Base-by-base conservation (phyloP, 2,113 vertebrate genomes). In the Tupaia tana region DNA sequence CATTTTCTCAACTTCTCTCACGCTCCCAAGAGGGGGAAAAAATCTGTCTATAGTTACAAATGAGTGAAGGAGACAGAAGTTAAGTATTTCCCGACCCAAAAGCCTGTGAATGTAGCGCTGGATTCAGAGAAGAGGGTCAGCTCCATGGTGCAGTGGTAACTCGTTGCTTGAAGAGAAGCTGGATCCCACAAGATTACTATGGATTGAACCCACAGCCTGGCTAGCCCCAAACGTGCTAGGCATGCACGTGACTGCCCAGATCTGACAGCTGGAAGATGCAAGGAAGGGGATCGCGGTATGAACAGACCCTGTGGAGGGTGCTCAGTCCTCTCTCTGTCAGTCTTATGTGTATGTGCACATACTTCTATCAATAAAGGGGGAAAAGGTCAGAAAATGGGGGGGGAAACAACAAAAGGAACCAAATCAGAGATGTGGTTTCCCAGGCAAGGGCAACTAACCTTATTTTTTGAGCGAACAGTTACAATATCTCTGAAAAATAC, bases 1-100 rank as follows among this genome's bases (percentile, higher is more conserved):
- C 58, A 78, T 77, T 95, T 92, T 92, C 59, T 90, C 73, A 93
- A 90, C n/a, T 92, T 96, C 19, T 15, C 63, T 86, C 13, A 90
- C 10, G 74, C 59, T 90, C 58, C 73, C 43, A 86, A 90, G 69
- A 94, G 74, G 67, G 67, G 67, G 67, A 79, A 86, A 34, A 93
- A 93, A 89, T 22, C 59, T 58, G 59, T 89, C 18, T 54, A 86
- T 31, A 70, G 19, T 63, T 63, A 73, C 92, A 59, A 96, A 52
- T 29, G 64, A 70, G 73, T 61, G 7, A 18, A 90, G 64, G 27
- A 79, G 64, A 94, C 15, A 92, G 27, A 80, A 11, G 20, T n/a
- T n/a, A 79, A 84, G 70, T 29, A 95, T 59, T 67, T 85, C 3
- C 7, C 79, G 69, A 82, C 15, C 78, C 74, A 95, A 94, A 91